Conservation (phyloP, 2,888 invertebrate genomes). For the Scaptodrosophila latifasciaeformis region DNA sequence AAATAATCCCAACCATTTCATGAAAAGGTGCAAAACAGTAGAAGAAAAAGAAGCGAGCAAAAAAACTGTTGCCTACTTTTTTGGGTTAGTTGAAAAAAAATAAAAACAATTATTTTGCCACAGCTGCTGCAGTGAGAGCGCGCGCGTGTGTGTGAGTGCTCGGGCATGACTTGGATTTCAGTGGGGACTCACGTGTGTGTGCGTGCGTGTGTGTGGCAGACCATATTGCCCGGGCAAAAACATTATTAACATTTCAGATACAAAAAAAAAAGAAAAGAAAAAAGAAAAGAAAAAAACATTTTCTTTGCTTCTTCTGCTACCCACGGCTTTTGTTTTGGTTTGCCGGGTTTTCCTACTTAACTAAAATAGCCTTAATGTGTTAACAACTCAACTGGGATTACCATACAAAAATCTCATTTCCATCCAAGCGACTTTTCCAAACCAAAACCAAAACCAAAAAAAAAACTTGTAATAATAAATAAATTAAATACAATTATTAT, state of each 20-base stretch:
- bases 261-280: too few species aligned
- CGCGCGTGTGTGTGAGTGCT: background rate
- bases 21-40: constrained; percentile 6
- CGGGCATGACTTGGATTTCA: too few species aligned
- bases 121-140: background rate
- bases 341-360: constrained; percentile 39
- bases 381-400: constrained; percentile 62
- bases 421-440: too few species aligned
- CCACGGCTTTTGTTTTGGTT: constrained; percentile 33
- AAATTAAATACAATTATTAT: too few species aligned
- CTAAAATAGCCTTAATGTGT: constrained; percentile 67
- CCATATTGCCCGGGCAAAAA: too few species aligned
- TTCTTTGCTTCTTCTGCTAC: too few species aligned
- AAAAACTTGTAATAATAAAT: too few species aligned
- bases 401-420: too few species aligned
- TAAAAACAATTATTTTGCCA: constrained; percentile 20
- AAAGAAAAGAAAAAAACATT: too few species aligned
- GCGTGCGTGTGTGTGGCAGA: constrained; percentile 15
- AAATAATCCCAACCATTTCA: constrained; percentile 5
- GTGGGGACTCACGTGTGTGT: too few species aligned
- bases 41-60: constrained; percentile 13
- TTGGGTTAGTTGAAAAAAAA: too few species aligned
- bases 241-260: constrained; percentile 47
- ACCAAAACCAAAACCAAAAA: too few species aligned
- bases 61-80: constrained; percentile 47